These are phyloP conservation scores for Aphelenchoides besseyi DNA, from an alignment of 1,140 invertebrate genomes.

Conservation along the genomic window DNA sequence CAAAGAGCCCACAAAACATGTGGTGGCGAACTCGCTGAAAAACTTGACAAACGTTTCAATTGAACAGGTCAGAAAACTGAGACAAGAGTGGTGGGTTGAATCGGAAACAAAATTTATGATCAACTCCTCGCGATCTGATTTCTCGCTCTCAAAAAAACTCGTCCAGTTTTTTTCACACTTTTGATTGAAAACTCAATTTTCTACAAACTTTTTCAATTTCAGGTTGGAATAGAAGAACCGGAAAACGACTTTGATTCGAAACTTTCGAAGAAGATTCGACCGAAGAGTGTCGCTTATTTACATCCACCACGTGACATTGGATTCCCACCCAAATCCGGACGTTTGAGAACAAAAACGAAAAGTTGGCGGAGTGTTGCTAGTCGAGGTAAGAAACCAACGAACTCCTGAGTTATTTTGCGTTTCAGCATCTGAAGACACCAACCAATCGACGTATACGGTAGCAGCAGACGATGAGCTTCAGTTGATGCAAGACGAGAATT, in stretches of 20 bases:
- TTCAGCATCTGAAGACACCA: constrained; percentile 22
- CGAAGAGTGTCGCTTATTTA: constrained; percentile 18
- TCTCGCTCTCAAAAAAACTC: not conserved
- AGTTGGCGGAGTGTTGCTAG: constrained; percentile 33
- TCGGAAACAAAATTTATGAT: not conserved
- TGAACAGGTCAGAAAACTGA: not conserved
- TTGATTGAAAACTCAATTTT: not conserved
- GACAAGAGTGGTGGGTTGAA: not conserved
- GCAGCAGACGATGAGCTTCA: constrained; percentile 17
- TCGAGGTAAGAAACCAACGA: constrained; percentile 23
- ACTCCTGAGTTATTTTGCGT: too few relatives aligned
- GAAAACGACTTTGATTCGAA: not conserved
- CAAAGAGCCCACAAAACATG: not conserved
- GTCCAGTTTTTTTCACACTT: not conserved
- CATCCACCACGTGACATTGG: constrained; percentile 4
- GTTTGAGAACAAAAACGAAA: constrained; percentile 8
- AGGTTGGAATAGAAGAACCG: not conserved
- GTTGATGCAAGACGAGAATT: constrained; percentile 20
- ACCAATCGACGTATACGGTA: constrained; percentile 5
- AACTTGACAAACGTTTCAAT: not conserved
- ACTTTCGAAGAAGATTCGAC: not conserved
- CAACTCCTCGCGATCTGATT: not conserved
- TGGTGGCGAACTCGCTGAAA: not conserved
- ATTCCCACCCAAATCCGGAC: constrained; percentile 7
- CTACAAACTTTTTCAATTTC: not conserved